A percentile compares a stretch with the other conserved stretches of the same genome.
These are phyloP conservation scores for Agriopis marginaria DNA, from an alignment of 2,888 invertebrate genomes.

Conservation along the genomic window DNA sequence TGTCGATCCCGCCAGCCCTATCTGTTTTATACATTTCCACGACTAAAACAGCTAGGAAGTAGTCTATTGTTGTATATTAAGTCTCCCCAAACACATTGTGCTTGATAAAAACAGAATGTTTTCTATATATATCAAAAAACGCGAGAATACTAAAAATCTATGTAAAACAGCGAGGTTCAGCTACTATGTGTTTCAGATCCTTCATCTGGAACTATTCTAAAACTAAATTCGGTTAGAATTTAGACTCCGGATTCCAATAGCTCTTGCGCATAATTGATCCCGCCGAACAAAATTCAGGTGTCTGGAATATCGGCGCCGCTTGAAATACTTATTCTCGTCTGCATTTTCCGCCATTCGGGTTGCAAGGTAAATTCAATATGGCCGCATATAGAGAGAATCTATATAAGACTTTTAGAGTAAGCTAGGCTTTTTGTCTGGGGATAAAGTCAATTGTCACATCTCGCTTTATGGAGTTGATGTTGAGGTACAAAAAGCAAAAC, in stretches of 20 bases:
- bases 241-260: constrained; percentile 18
- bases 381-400: constrained; percentile 29
- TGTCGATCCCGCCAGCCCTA: no score
- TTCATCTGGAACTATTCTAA: not conserved
- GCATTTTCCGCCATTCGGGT: constrained; percentile 43
- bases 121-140: no score
- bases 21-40: no score
- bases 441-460: not conserved
- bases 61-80: no score
- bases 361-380: constrained; percentile 50
- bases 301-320: constrained; percentile 21
- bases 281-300: constrained; percentile 26
- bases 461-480: not conserved
- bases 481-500: not conserved
- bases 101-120: no score
- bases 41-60: no score
- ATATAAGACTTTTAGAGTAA: not conserved
- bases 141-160: no score
- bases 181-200: not conserved
- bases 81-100: no score
- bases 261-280: constrained; percentile 33
- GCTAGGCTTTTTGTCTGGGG: not conserved
- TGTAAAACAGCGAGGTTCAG: no score
- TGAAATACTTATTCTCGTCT: constrained; percentile 41
- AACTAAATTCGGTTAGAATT: constrained; percentile 7